These are phyloP conservation scores for Drosophila austrosaltans DNA, from an alignment of 2,888 invertebrate genomes.

Conservation along the genomic window DNA sequence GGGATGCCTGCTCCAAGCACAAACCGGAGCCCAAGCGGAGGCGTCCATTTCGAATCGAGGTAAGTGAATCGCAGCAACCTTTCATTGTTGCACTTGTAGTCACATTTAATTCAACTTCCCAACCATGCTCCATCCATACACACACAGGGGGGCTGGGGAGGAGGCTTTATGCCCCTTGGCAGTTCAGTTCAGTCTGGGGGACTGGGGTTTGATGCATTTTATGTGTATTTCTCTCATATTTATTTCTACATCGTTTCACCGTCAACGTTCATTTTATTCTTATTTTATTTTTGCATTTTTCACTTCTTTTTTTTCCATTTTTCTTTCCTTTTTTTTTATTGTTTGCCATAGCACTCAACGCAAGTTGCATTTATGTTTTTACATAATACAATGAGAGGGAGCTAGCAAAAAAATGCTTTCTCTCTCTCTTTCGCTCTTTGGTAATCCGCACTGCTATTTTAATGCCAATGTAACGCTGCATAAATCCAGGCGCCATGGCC, in stretches of 20 bases:
- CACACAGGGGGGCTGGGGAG: slow-evolving; percentile 13
- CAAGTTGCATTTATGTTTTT: slow-evolving; percentile 71
- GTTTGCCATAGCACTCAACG: slow-evolving; percentile 53
- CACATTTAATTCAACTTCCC: slow-evolving; percentile 28
- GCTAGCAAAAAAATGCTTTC: slow-evolving; percentile 19
- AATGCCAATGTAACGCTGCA: slow-evolving; percentile 68
- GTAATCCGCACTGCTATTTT: slow-evolving; percentile 59
- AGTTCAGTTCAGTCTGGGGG: neutral
- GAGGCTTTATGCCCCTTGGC: slow-evolving; percentile 1
- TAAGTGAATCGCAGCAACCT: slow-evolving; percentile 73
- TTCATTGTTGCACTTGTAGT: slow-evolving; percentile 22
- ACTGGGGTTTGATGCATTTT: slow-evolving; percentile 36
- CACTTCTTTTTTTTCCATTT: slow-evolving; percentile 42
- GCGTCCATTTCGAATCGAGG: slow-evolving; percentile 83
- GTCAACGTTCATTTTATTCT: slow-evolving; percentile 20
- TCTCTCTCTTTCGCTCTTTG: slow-evolving; percentile 14
- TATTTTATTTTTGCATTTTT: slow-evolving; percentile 14
- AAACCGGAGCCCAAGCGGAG: slow-evolving; percentile 69
- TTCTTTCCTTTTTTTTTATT: slow-evolving; percentile 8
- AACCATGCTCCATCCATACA: neutral
- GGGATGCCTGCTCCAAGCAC: slow-evolving; percentile 81
- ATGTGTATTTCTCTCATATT: slow-evolving; percentile 45
- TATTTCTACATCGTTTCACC: slow-evolving; percentile 46
- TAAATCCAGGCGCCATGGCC: slow-evolving; percentile 63
- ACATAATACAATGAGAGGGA: slow-evolving; percentile 49